Evolutionary conservation across 1,140 invertebrate species (phyloP).

Genomic region (Megathymus violae): DNA sequence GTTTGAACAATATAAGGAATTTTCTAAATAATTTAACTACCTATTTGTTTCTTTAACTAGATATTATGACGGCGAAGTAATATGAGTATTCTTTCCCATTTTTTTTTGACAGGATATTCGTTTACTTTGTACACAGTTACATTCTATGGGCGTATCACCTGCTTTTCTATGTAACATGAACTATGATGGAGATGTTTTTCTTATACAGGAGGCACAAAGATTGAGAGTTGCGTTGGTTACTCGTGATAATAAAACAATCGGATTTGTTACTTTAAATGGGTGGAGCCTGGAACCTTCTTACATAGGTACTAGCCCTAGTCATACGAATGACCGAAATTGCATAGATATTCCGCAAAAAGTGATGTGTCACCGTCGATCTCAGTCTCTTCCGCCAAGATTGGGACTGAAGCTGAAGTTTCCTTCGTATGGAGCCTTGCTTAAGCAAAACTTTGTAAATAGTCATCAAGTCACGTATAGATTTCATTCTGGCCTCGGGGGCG

Average conservation of each 20-base stretch:
- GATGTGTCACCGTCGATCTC: conserved; percentile 90
- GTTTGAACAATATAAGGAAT: too few species aligned
- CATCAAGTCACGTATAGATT: conserved; percentile 94
- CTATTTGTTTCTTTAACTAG: too few species aligned
- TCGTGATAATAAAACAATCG: conserved; percentile 87
- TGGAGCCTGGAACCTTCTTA: conserved; percentile 92
- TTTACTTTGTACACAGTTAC: too few species aligned
- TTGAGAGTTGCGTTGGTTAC: conserved; percentile 86
- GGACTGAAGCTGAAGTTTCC: conserved; percentile 92
- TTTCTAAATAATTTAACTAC: too few species aligned
- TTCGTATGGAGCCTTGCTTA: conserved; percentile 76
- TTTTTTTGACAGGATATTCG: too few species aligned
- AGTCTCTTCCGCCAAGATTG: conserved; percentile 92
- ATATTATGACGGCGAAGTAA: too few species aligned
- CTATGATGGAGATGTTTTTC: too few species aligned
- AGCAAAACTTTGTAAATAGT: conserved; percentile 90
- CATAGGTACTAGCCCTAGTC: conserved; percentile 88
- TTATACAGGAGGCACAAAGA: conserved; percentile 83
- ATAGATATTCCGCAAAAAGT: conserved; percentile 77
- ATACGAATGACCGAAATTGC: conserved; percentile 81
- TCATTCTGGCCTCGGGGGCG: conserved; percentile 94
- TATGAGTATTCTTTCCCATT: too few species aligned
- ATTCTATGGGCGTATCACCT: too few species aligned
- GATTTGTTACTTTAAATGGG: conserved; percentile 92
- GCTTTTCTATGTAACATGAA: too few species aligned